Percentiles rank a stretch among this genome's conserved stretches.
Evolutionary conservation across 2,888 invertebrate species (phyloP).

Genomic region (Loripinus fragilis): DNA sequence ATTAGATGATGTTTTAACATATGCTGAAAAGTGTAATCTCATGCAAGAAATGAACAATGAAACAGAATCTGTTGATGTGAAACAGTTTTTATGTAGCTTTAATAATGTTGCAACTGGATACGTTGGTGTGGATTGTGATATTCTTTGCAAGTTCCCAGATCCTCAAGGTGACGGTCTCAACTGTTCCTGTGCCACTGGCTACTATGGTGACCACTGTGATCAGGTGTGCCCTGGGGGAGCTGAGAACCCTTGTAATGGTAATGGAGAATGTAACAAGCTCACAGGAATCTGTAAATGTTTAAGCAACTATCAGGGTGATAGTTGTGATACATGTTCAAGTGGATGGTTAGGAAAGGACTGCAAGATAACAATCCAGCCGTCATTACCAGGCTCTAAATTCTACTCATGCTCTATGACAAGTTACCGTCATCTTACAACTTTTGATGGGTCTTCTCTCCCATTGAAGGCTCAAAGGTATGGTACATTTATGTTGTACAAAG

Average conservation of each 20-base stretch:
- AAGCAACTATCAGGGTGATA: conserved; percentile 52
- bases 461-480: conserved; percentile 37
- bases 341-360: conserved; percentile 68
- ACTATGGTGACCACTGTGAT: conserved; percentile 56
- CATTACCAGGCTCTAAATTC: conserved; percentile 6
- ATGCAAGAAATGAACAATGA: background rate
- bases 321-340: conserved; percentile 58
- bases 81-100: conserved; percentile 9
- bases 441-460: conserved; percentile 66
- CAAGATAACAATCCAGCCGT: conserved; percentile 41
- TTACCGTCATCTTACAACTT: conserved; percentile 58
- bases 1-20: background rate
- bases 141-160: conserved; percentile 42
- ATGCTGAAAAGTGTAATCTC: background rate
- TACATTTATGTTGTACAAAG: conserved; percentile 34
- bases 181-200: too few species aligned
- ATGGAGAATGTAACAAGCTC: conserved; percentile 59
- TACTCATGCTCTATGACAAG: conserved; percentile 51
- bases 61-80: conserved; percentile 2
- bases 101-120: conserved; percentile 26
- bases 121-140: conserved; percentile 51
- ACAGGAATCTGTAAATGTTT: conserved; percentile 66
- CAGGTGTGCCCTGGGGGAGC: conserved; percentile 67
- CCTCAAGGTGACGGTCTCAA: too few species aligned
- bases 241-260: conserved; percentile 64